Conservation (phyloP, 1,140 invertebrate species). For the Pteromalus puparum region DNA sequence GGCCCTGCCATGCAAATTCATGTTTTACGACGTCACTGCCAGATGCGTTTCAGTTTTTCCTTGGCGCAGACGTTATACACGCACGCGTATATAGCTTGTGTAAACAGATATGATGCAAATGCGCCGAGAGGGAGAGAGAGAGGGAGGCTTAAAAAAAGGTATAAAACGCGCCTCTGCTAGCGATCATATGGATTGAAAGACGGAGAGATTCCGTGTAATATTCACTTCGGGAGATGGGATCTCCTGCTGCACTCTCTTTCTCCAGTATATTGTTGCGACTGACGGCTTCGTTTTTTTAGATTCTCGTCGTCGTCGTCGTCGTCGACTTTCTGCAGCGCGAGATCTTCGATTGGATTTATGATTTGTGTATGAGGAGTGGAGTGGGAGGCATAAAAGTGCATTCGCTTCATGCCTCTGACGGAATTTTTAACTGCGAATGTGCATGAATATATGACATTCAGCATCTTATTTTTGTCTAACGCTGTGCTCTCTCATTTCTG, state of each 20-base stretch:
- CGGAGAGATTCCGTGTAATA: conserved; percentile 27
- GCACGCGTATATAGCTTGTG: neutral
- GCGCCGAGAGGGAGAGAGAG: neutral
- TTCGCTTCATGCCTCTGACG: neutral
- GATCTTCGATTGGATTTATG: neutral
- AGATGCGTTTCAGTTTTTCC: conserved; percentile 40
- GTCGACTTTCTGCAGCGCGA: neutral
- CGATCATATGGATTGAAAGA: conserved; percentile 31
- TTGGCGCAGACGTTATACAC: neutral
- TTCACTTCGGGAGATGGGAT: conserved; percentile 31
- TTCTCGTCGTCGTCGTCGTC: neutral
- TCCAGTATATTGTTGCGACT: conserved; percentile 24
- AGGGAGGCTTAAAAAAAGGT: neutral
- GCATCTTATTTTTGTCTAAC: no score
- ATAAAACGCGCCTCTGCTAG: neutral
- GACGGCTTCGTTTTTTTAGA: neutral
- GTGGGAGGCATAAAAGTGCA: neutral
- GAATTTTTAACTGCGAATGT: neutral
- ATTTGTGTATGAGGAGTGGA: neutral
- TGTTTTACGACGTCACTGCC: conserved; percentile 42
- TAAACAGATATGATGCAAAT: conserved; percentile 50
- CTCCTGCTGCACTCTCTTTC: neutral
- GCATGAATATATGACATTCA: neutral
- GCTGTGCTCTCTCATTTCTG: no score
- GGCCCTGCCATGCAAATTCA: conserved; percentile 36